phyloP scores from a whole-genome alignment of 2,888 invertebrate species.

The Carabus problematicus region DNA sequence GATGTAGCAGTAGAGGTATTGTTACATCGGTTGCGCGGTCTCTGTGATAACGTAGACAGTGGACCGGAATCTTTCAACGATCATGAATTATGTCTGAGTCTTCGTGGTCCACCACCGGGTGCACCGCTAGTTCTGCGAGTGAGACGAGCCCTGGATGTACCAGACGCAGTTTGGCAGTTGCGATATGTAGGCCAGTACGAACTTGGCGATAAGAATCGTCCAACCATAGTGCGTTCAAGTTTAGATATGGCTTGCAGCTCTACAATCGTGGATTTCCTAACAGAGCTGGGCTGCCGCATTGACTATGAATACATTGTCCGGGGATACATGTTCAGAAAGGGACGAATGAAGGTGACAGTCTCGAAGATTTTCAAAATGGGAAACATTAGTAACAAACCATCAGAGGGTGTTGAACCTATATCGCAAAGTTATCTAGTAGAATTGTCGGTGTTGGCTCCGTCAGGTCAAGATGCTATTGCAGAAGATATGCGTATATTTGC shows the following conservation, averaged over 20 bases:
- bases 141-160: slow-evolving; percentile 81
- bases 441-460: slow-evolving; percentile 86
- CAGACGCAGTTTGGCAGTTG: slow-evolving; percentile 87
- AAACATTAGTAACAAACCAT: slow-evolving; percentile 74
- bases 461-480: slow-evolving; percentile 92
- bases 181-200: slow-evolving; percentile 93
- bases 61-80: slow-evolving; percentile 93
- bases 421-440: slow-evolving; percentile 94
- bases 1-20: slow-evolving; percentile 91
- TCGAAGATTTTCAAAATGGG: slow-evolving; percentile 91
- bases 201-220: slow-evolving; percentile 84
- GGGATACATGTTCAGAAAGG: slow-evolving; percentile 95
- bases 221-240: slow-evolving; percentile 89
- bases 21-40: slow-evolving; percentile 85
- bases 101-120: slow-evolving; percentile 69
- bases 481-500: slow-evolving; percentile 96
- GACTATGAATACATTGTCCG: slow-evolving; percentile 95
- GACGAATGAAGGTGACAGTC: slow-evolving; percentile 95
- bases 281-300: slow-evolving; percentile 87
- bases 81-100: slow-evolving; percentile 88
- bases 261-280: slow-evolving; percentile 89
- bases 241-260: slow-evolving; percentile 92
- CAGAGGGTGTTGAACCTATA: slow-evolving; percentile 80
- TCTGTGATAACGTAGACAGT: slow-evolving; percentile 92
- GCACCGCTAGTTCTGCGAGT: slow-evolving; percentile 80